Evolutionary conservation across 2,113 vertebrate genomes (phyloP).

Genomic region (Pelmatolapia mariae): DNA sequence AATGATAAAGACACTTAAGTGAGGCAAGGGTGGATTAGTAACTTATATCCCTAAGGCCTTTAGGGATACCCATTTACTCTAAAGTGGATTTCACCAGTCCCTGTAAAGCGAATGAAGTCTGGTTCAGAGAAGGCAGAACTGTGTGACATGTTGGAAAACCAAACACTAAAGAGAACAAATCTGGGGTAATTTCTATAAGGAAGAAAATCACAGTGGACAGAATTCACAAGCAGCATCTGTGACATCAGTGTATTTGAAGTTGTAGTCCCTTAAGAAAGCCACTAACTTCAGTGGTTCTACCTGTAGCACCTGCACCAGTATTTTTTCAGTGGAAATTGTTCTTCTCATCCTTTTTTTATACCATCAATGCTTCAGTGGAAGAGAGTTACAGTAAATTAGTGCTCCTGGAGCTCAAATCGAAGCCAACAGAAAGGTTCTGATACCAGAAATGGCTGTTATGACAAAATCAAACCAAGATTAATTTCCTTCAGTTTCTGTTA

Average conservation of each 20-base stretch:
- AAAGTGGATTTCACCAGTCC: not conserved
- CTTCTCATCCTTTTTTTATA: not conserved
- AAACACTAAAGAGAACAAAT: not conserved
- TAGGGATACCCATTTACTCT: not conserved
- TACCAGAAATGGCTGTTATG: not conserved
- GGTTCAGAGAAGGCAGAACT: not conserved
- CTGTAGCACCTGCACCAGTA: not conserved
- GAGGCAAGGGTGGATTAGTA: not conserved
- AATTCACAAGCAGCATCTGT: not conserved
- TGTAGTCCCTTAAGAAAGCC: not conserved
- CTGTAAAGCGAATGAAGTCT: not conserved
- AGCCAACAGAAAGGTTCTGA: not conserved
- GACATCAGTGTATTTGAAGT: not conserved
- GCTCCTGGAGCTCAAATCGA: not conserved
- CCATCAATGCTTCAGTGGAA: not conserved
- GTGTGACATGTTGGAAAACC: not conserved
- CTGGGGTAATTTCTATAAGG: not conserved
- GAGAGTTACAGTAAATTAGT: not conserved
- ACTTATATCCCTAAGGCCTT: not conserved
- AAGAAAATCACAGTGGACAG: not conserved
- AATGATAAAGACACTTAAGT: not conserved
- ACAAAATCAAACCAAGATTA: not conserved
- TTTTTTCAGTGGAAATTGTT: not conserved
- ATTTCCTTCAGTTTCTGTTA: not conserved
- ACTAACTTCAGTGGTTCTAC: not conserved